Percentiles rank a stretch among this genome's conserved stretches.
These are phyloP conservation scores for Epiblema foenella DNA, from an alignment of 2,888 invertebrate genomes.

Conservation along the genomic window DNA sequence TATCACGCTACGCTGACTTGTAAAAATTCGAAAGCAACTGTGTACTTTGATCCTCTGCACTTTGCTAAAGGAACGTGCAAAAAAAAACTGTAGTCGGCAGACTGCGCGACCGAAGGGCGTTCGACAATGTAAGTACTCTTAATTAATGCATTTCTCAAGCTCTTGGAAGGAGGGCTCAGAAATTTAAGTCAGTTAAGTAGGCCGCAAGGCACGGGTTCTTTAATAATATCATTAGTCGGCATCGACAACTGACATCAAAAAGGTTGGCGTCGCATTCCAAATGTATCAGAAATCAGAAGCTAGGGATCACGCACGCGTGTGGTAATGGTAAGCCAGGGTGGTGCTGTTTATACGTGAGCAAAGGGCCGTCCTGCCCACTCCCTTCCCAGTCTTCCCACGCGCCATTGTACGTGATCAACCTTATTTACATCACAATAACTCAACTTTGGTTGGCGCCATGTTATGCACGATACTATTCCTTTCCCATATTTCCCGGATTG, in stretches of 20 bases:
- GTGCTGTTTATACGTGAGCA: conserved; percentile 68
- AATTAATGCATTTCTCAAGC: conserved; percentile 26
- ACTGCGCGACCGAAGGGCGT: conserved; percentile 19
- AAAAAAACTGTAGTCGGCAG: neutral
- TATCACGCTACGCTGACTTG: conserved; percentile 38
- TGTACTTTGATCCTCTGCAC: conserved; percentile 17
- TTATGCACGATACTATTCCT: conserved; percentile 59
- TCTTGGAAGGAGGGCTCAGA: conserved; percentile 14
- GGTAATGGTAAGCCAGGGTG: conserved; percentile 59
- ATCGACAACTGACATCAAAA: conserved; percentile 5
- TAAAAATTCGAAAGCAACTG: conserved; percentile 27
- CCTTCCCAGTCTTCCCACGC: conserved; percentile 73
- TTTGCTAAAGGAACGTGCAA: conserved; percentile 16
- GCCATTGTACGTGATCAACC: conserved; percentile 76
- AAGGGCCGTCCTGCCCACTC: conserved; percentile 70
- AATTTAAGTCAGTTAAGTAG: conserved; percentile 17
- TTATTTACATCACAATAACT: conserved; percentile 81
- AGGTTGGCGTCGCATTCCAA: neutral
- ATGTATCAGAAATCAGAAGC: conserved; percentile 51
- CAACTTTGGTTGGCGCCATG: conserved; percentile 70
- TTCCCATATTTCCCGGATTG: conserved; percentile 51
- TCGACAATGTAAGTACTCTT: conserved; percentile 6
- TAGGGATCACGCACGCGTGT: conserved; percentile 50
- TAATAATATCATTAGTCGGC: neutral
- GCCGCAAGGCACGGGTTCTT: conserved; percentile 8